Base-by-base conservation (phyloP, 2,888 invertebrate genomes). In the Zygaena filipendulae region DNA sequence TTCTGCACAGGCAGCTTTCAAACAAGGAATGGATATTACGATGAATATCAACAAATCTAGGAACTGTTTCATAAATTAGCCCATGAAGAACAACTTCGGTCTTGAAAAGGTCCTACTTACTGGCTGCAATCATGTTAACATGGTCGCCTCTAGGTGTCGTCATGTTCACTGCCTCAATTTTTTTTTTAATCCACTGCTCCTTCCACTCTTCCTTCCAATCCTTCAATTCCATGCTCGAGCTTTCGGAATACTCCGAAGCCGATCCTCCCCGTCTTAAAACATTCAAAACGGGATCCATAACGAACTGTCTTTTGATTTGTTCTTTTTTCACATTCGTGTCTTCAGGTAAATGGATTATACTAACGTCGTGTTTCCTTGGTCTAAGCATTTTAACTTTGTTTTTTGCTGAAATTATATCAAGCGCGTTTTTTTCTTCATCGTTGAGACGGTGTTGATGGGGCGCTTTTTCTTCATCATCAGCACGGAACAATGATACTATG, bases 91-190 rank as follows among this genome's bases (percentile, higher is more conserved):
- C n/a, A n/a, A n/a, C n/a, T n/a, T n/a, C n/a, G n/a, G n/a, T n/a
- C n/a, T n/a, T n/a, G n/a, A n/a, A n/a, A n/a, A n/a, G n/a, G n/a
- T n/a, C n/a, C n/a, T 19, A 16, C 51, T 50, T 42, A 54, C 75
- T 59, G 9, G 72, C 75, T 14, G 63, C 74, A 2, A 53, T 53
- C 72, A 75, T 74, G 29, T 72, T 70, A 5, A 75, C 56, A 0
- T 36, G 38, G 23, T 75, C 74, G 3, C 61, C 66, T 10, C 33
- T 42, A 0, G 44, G 44, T 3, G 29, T 14, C 0, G 60, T 36
- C 1, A 52, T 33, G 32, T 71, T 68, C 1, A 66, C 38, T 3
- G 52, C 53, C 32, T 53, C 51, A 16, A 47, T 25, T 21, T 55
- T 54, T 28, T 48, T 53, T 27, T 46, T 33, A 21, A 48, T 11